Percentiles rank a stretch among this genome's conserved stretches.
phyloP scores from a whole-genome alignment of 2,888 invertebrate genomes.

The Daptonema setosum region DNA sequence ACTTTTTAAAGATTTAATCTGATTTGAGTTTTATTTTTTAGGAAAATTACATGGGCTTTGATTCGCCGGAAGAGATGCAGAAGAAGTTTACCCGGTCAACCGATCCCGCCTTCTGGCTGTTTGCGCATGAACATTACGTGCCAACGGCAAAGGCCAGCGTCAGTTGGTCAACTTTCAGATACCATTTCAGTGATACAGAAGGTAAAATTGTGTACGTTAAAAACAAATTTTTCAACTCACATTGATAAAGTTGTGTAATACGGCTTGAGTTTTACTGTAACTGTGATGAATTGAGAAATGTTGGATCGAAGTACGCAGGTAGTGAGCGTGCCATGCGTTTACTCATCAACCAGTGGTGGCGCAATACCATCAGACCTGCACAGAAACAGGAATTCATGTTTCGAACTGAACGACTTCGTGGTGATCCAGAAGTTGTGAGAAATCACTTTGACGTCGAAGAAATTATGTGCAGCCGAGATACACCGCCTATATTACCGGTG shows the following conservation, averaged over 20 bases:
- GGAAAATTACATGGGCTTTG: background rate
- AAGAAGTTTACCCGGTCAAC: background rate
- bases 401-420: background rate
- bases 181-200: no score
- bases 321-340: background rate
- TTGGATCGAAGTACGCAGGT: background rate
- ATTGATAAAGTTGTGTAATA: no score
- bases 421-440: background rate
- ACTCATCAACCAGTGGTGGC: background rate
- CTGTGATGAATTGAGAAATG: background rate
- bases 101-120: background rate
- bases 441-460: background rate
- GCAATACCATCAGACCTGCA: background rate
- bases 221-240: no score
- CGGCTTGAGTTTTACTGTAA: no score
- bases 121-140: background rate
- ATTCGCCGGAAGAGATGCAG: background rate
- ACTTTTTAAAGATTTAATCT: no score
- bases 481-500: background rate
- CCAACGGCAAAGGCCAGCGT: background rate
- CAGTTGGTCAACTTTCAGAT: no score
- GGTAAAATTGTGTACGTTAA: no score
- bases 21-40: no score
- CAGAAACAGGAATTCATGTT: background rate
- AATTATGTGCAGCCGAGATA: background rate